Percentiles rank a stretch among this genome's conserved stretches.
phyloP scores from a whole-genome alignment of 2,888 invertebrate species.

The Antheraea assamensis region DNA sequence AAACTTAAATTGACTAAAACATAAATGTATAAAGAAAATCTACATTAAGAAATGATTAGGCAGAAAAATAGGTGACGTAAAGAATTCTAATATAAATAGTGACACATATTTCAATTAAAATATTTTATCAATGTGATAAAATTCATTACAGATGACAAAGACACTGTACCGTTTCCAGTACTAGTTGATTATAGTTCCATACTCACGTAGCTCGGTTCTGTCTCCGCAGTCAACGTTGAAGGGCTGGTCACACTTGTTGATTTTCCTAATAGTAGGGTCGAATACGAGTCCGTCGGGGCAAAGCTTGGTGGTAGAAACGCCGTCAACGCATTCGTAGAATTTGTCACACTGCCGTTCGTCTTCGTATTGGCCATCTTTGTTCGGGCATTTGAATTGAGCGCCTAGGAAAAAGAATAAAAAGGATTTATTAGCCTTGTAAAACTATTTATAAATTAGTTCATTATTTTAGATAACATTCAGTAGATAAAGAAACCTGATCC shows the following conservation, averaged over 20 bases:
- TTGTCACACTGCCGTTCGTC: constrained; percentile 93
- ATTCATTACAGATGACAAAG: background rate
- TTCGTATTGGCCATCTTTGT: constrained; percentile 90
- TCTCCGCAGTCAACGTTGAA: constrained; percentile 96
- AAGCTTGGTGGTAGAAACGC: constrained; percentile 86
- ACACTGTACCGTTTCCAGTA: background rate
- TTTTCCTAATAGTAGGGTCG: constrained; percentile 91
- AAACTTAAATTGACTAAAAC: background rate
- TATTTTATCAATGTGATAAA: background rate
- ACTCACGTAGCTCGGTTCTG: constrained; percentile 94
- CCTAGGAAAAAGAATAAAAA: constrained; percentile 60
- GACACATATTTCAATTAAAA: no score
- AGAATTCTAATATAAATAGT: no score
- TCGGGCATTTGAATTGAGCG: constrained; percentile 88
- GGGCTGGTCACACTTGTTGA: constrained; percentile 96
- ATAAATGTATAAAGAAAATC: no score
- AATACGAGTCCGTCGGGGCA: constrained; percentile 96
- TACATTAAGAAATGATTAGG: no score
- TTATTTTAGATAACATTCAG: background rate
- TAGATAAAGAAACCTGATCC: background rate
- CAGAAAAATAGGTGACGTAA: no score
- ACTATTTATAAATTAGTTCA: no score
- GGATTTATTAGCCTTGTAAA: no score
- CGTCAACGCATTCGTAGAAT: constrained; percentile 90
- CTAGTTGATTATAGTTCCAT: background rate